phyloP scores from a whole-genome alignment of 2,113 vertebrate species.

The Callithrix jacchus region DNA sequence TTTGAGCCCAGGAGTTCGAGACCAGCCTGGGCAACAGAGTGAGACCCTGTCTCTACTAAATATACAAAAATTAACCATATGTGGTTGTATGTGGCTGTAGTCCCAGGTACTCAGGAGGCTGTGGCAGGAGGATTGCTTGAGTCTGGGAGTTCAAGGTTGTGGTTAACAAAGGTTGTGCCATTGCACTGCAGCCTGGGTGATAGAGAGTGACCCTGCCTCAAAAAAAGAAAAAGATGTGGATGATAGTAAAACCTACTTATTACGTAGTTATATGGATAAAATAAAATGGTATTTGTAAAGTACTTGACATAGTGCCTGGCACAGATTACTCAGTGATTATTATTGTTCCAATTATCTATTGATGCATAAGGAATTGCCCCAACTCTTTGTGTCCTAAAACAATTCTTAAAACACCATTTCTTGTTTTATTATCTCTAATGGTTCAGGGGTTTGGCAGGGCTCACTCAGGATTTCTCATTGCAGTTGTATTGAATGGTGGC shows the following conservation, averaged over 20 bases:
- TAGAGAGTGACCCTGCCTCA: no score
- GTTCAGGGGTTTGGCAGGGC: not conserved
- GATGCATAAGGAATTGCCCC: not conserved
- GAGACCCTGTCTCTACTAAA: no score
- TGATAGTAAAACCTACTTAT: not conserved
- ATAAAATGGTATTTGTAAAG: not conserved
- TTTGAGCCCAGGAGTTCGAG: no score
- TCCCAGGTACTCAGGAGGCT: no score
- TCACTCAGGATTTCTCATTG: not conserved
- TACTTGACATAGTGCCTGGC: not conserved
- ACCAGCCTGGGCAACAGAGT: no score
- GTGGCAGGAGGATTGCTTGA: no score
- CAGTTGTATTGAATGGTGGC: not conserved
- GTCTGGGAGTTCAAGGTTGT: no score
- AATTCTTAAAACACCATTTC: not conserved
- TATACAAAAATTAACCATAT: no score
- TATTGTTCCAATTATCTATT: slow-evolving; percentile 15
- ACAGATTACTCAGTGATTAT: not conserved
- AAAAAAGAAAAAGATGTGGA: not conserved
- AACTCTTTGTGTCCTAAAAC: not conserved
- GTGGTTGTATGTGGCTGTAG: no score
- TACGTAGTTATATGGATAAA: slow-evolving; percentile 18
- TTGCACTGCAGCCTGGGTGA: no score
- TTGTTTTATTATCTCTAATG: not conserved
- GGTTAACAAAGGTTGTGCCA: no score